Evolutionary conservation across 2,888 invertebrate species (phyloP).

Genomic region (Dione juno): DNA sequence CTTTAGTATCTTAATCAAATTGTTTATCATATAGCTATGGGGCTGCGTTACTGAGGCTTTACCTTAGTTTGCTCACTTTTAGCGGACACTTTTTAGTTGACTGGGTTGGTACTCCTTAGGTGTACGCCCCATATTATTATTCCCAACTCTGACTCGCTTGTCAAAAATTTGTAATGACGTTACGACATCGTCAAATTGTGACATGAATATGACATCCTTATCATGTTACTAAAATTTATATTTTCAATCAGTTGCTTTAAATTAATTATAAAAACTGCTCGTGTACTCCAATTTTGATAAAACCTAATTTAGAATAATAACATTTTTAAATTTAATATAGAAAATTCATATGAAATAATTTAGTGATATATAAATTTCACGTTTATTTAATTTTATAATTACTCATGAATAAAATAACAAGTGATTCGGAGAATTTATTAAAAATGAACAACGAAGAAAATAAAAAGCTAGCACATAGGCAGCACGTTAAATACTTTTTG

Average conservation of each 20-base stretch:
- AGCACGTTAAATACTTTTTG: slow-evolving; percentile 80
- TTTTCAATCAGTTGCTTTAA: slow-evolving; percentile 28
- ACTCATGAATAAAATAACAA: slow-evolving; percentile 21
- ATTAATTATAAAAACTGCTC: slow-evolving; percentile 17
- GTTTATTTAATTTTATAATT: background rate
- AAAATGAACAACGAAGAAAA: slow-evolving; percentile 73
- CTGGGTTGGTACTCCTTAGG: too few relatives aligned
- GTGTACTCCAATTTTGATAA: slow-evolving; percentile 1
- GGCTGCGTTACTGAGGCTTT: too few relatives aligned
- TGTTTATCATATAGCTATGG: too few relatives aligned
- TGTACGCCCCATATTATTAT: background rate
- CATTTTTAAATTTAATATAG: background rate
- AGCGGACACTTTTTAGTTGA: too few relatives aligned
- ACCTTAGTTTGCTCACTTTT: too few relatives aligned
- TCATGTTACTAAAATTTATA: slow-evolving; percentile 28
- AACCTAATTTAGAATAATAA: background rate
- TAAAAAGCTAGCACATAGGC: slow-evolving; percentile 72
- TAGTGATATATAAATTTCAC: slow-evolving; percentile 1
- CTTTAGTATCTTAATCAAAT: too few relatives aligned
- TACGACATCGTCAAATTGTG: slow-evolving; percentile 26
- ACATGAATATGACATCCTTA: slow-evolving; percentile 29
- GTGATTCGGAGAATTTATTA: slow-evolving; percentile 14
- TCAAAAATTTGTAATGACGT: slow-evolving; percentile 21
- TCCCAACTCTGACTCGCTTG: slow-evolving; percentile 7
- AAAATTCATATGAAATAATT: background rate